Evolutionary conservation across 2,113 vertebrate species (phyloP).

Genomic region (Panthera uncia): DNA sequence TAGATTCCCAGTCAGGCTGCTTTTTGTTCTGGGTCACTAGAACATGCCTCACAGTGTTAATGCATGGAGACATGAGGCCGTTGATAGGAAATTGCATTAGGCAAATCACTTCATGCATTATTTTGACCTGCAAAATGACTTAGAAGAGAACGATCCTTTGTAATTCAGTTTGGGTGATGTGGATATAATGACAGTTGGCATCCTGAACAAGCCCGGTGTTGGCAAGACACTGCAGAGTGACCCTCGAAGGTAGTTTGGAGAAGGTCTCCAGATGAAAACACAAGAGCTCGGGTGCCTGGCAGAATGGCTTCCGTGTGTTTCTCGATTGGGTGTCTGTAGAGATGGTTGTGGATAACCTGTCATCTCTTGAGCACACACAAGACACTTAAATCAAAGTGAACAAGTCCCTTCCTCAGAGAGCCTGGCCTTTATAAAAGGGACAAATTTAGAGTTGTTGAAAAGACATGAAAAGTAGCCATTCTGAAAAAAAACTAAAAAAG

Average conservation of each 20-base stretch:
- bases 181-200: neutral
- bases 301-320: neutral
- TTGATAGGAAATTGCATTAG: conserved; percentile 30
- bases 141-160: neutral
- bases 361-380: neutral
- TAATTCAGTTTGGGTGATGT: rapidly evolving
- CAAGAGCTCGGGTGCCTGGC: neutral
- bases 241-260: neutral
- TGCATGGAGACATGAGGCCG: neutral
- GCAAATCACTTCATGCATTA: neutral
- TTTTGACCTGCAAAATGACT: neutral
- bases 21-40: conserved; percentile 31
- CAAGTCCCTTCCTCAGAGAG: neutral
- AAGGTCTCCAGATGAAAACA: too few species aligned
- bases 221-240: neutral
- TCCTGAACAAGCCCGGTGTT: neutral
- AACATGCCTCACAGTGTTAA: neutral
- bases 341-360: neutral
- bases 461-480: neutral
- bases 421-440: neutral
- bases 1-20: neutral
- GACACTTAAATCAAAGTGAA: neutral
- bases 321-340: neutral
- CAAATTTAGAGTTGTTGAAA: neutral
- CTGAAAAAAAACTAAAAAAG: neutral